Evolutionary conservation across 2,113 vertebrate species (phyloP).

Genomic region (Psilopogon haemacephalus): DNA sequence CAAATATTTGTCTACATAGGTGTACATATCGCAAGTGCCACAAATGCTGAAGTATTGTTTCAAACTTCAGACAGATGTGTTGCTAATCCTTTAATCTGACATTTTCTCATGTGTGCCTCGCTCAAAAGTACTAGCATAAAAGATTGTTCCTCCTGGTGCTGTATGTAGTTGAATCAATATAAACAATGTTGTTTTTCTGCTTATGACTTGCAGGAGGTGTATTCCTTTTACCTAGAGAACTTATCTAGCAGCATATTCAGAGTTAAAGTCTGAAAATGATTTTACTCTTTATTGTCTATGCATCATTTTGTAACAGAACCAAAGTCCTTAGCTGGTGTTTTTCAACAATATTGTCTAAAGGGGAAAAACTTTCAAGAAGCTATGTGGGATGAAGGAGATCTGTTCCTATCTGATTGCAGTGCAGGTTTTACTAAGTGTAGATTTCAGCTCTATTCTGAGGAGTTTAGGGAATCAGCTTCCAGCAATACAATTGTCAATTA

Average conservation of each 20-base stretch:
- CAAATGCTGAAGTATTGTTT: neutral
- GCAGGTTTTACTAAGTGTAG: rapidly evolving
- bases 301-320: neutral
- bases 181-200: neutral
- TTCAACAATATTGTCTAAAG: neutral
- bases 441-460: neutral
- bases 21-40: rapidly evolving
- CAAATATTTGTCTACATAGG: neutral
- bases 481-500: neutral
- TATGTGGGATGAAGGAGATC: neutral
- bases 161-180: rapidly evolving
- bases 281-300: neutral
- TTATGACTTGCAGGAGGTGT: neutral
- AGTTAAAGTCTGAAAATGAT: neutral
- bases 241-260: neutral
- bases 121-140: neutral
- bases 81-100: neutral
- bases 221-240: neutral
- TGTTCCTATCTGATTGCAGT: neutral
- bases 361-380: neutral
- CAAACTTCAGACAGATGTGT: neutral
- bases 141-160: neutral
- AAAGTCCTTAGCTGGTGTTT: too few species aligned
- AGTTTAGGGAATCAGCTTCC: neutral
- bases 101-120: neutral